Base-by-base conservation (phyloP, 92 coral and sea anemone genomes). In the Porites divaricata region DNA sequence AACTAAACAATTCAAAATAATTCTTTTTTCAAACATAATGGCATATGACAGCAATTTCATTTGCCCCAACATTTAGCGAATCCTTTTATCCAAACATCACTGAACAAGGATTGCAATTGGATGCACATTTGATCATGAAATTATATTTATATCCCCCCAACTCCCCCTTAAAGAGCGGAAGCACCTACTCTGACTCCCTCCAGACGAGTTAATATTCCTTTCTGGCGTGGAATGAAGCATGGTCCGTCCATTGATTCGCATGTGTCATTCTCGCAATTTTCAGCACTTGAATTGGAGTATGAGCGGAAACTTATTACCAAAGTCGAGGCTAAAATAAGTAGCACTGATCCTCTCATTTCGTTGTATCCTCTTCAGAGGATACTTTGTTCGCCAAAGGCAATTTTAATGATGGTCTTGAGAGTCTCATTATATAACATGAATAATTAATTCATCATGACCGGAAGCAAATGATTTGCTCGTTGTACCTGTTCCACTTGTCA, bases 181-280 rank as follows among this genome's bases (percentile, higher is more conserved):
- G 0, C 24, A 49, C 79, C 63, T 88, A 93, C 96, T 91, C 85
- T 88, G 11, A 93, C 92, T 53, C 96, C 96, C 49, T 91, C 87
- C 54, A 88, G 85, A 49, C 96, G 90, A 45, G 82, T 81, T 57
- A 93, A 90, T 24, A 85, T 67, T 6, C 90, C 93, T 58, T 85
- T 92, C 24, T 84, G 81, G 16, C 94, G 74, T 17, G 91, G 93
- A 23, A 86, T 87, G 23, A 93, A 80, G 35, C 91, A 88, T 26
- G 96, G 96, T 10, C 92, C 90, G 13, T 93, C 87, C 45, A 76
- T 79, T 1, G 95, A 85, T 61, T 81, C 68, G 87, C 96, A 93
- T 20, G 89, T 84, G 69, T 79, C 92, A 17, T 80, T 76, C 22
- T 91, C 90, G 67, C 94, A 91, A 1, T 70, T 59, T 35, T 25